These are phyloP conservation scores for Agriopis leucophaearia DNA, from an alignment of 2,888 invertebrate genomes.

Conservation along the genomic window DNA sequence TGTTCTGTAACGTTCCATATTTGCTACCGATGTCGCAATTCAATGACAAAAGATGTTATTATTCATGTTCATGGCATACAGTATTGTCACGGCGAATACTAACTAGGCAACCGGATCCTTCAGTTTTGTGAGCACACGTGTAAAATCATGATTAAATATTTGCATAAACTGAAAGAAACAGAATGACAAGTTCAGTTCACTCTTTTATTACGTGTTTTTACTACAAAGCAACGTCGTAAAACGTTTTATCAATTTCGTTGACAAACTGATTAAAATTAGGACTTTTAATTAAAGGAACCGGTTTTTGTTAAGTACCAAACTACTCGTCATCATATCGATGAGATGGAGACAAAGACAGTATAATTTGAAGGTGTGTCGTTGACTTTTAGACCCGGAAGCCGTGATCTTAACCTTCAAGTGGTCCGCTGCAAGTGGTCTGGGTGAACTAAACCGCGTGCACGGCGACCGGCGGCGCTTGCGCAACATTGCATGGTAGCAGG, in stretches of 20 bases:
- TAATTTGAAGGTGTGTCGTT: slow-evolving; percentile 48
- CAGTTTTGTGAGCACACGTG: slow-evolving; percentile 28
- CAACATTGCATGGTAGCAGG: neutral
- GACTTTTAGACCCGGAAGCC: slow-evolving; percentile 70
- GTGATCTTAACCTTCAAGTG: slow-evolving; percentile 61
- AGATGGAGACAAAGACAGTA: slow-evolving; percentile 34
- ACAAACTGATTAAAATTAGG: slow-evolving; percentile 5
- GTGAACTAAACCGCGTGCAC: neutral
- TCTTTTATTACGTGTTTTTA: slow-evolving; percentile 7
- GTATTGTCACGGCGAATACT: slow-evolving; percentile 8
- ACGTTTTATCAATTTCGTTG: neutral
- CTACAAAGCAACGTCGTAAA: neutral
- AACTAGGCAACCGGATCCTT: slow-evolving; percentile 24
- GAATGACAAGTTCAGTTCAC: slow-evolving; percentile 7
- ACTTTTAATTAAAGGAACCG: slow-evolving; percentile 12
- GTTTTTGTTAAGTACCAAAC: slow-evolving; percentile 13
- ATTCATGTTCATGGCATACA: slow-evolving; percentile 24
- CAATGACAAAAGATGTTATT: slow-evolving; percentile 23
- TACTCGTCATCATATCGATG: slow-evolving; percentile 21
- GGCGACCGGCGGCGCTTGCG: neutral
- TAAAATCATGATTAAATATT: slow-evolving; percentile 33
- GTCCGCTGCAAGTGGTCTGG: slow-evolving; percentile 15
- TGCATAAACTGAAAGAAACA: slow-evolving; percentile 28
- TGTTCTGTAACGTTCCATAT: slow-evolving; percentile 40
- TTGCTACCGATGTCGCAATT: slow-evolving; percentile 34